phyloP scores from a whole-genome alignment of 2,888 invertebrate species.

The Lycaena phlaeas region DNA sequence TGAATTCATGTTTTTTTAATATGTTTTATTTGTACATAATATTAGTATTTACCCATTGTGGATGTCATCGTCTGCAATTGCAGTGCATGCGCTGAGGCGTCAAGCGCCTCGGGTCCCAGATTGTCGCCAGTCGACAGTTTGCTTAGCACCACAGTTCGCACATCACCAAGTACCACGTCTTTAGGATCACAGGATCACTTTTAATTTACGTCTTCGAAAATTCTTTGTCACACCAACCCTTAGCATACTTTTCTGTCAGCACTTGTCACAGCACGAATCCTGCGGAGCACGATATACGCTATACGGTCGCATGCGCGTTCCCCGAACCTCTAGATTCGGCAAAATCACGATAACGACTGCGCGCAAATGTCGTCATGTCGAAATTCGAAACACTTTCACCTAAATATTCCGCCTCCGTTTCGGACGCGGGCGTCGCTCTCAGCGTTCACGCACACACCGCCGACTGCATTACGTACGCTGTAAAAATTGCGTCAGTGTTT shows the following conservation, averaged over 20 bases:
- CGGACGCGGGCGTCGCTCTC: conserved; percentile 73
- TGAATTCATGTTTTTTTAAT: too few relatives aligned
- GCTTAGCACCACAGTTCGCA: conserved; percentile 44
- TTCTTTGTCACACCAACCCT: conserved; percentile 52
- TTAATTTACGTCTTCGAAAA: conserved; percentile 58
- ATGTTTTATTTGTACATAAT: not conserved
- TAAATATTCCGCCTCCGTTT: conserved; percentile 73
- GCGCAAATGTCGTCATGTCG: conserved; percentile 73
- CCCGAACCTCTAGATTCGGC: conserved; percentile 69
- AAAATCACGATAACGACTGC: conserved; percentile 73
- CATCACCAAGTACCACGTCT: conserved; percentile 55
- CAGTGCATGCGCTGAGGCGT: conserved; percentile 53
- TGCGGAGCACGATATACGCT: conserved; percentile 41
- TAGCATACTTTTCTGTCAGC: conserved; percentile 58
- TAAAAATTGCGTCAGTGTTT: conserved; percentile 73
- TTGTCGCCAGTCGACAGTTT: conserved; percentile 61
- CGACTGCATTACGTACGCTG: conserved; percentile 66
- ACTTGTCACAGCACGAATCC: conserved; percentile 51
- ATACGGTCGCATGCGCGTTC: conserved; percentile 41
- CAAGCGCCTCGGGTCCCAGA: conserved; percentile 60
- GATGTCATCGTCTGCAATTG: conserved; percentile 69
- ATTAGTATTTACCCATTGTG: conserved; percentile 59
- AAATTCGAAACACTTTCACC: conserved; percentile 74
- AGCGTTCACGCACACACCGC: conserved; percentile 67
- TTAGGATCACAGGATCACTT: conserved; percentile 51